Base-by-base conservation (phyloP, 30 jellyfish, hydroid and myxozoan genomes). In the Aurelia aurita complex sp. Pacific region DNA sequence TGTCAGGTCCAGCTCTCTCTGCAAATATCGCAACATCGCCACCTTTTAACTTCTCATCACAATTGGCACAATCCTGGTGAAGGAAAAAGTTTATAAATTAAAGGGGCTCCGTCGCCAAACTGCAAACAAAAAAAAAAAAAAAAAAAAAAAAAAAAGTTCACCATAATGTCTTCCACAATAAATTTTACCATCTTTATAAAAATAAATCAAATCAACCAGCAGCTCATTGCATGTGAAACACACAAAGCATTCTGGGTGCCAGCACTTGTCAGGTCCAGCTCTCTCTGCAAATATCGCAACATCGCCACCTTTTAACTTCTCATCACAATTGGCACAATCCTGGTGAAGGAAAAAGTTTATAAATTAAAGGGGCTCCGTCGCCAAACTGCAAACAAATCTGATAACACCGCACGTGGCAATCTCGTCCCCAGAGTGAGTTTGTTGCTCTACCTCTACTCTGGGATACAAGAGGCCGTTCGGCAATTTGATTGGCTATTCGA, bases 91-190 rank as follows among this genome's bases (percentile, higher is more conserved):
- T 40, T 15, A 43, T 35, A n/a, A 9, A 36, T n/a, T 46, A 46
- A 46, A 23, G 29, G 29, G 29, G 29, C 29, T 23, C 29, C 29
- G 29, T 23, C 29, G 29, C 29, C 29, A 23, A 23, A 23, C 29
- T 0, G 29, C n/a, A n/a, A n/a, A n/a, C n/a, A n/a, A n/a, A n/a
- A n/a, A n/a, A n/a, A n/a, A n/a, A n/a, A n/a, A n/a, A n/a, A n/a
- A n/a, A n/a, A n/a, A n/a, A n/a, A n/a, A n/a, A n/a, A n/a, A n/a
- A n/a, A n/a, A n/a, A n/a, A 89, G 73, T 78, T 94, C 99, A n/a
- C 96, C 99, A 80, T 94, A 85, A 80, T 94, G 99, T 65, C 99
- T 88, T 5, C 99, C 99, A 80, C 98, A 94, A 62, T 94, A 94
- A 62, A 94, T 88, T 42, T 79, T 76, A 29, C 85, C 94, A 69